Evolutionary conservation across 2,888 invertebrate genomes (phyloP).

Genomic region (Stictocephala bisonia): DNA sequence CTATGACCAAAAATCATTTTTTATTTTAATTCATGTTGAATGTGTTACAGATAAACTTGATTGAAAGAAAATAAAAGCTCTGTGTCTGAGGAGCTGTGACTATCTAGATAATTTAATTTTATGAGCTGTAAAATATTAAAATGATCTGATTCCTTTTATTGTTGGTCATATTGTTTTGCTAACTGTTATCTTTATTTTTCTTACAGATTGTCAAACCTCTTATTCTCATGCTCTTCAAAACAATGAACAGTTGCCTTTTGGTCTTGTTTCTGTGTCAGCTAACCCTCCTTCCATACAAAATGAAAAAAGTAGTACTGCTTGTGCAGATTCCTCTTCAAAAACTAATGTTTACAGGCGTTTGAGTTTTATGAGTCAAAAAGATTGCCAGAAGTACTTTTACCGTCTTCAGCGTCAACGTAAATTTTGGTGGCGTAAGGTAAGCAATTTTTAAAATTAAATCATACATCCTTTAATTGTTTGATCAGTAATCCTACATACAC

Average conservation of each 20-base stretch:
- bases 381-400: constrained; percentile 73
- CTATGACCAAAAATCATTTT: too few relatives aligned
- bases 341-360: constrained; percentile 11
- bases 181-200: not conserved
- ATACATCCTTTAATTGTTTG: not conserved
- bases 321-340: too few relatives aligned
- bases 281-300: not conserved
- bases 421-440: constrained; percentile 86
- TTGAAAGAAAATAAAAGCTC: too few relatives aligned
- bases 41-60: too few relatives aligned
- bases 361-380: constrained; percentile 16
- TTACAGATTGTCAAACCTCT: constrained; percentile 6
- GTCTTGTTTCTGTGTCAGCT: not conserved
- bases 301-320: too few relatives aligned
- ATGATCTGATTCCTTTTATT: too few relatives aligned
- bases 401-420: constrained; percentile 81
- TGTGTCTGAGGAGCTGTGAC: too few relatives aligned
- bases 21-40: too few relatives aligned
- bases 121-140: too few relatives aligned
- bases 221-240: not conserved
- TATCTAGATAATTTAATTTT: too few relatives aligned
- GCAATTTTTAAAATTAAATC: not conserved
- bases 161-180: too few relatives aligned
- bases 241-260: constrained; percentile 19
- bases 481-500: too few relatives aligned